Conservation (phyloP, 2,113 vertebrate genomes). For the Passerina amoena region DNA sequence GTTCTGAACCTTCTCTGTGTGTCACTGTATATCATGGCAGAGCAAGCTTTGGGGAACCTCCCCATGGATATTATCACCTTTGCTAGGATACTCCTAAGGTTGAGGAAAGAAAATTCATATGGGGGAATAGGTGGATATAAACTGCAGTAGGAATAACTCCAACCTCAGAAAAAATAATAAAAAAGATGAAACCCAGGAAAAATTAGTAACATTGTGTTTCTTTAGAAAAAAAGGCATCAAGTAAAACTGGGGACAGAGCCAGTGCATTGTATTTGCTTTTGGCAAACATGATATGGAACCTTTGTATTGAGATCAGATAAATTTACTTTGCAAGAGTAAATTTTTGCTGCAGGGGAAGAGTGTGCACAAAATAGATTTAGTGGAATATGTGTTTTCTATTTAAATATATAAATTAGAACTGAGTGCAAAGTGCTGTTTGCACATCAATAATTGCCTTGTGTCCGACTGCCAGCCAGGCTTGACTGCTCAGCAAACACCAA, state of each 20-base stretch:
- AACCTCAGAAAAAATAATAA: neutral
- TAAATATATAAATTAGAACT: conserved; percentile 26
- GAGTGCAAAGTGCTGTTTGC: neutral
- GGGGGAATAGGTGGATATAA: neutral
- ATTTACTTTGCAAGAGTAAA: conserved; percentile 3
- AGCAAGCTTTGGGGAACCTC: neutral
- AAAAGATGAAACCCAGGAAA: neutral
- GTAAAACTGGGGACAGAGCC: neutral
- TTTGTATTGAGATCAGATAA: neutral
- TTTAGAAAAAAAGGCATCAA: neutral
- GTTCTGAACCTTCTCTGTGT: neutral
- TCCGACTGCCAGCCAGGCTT: neutral
- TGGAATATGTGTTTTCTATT: conserved; percentile 4
- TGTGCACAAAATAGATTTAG: neutral
- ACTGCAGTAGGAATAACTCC: neutral
- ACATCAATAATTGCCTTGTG: neutral
- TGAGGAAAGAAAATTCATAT: neutral
- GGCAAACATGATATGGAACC: neutral
- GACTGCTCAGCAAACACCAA: neutral
- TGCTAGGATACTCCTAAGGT: neutral
- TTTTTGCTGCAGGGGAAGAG: neutral
- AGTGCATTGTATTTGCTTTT: neutral
- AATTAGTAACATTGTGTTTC: neutral
- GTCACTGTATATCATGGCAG: neutral
- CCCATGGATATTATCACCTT: neutral